phyloP scores from a whole-genome alignment of 2,113 vertebrate species.

The Chamaea fasciata region DNA sequence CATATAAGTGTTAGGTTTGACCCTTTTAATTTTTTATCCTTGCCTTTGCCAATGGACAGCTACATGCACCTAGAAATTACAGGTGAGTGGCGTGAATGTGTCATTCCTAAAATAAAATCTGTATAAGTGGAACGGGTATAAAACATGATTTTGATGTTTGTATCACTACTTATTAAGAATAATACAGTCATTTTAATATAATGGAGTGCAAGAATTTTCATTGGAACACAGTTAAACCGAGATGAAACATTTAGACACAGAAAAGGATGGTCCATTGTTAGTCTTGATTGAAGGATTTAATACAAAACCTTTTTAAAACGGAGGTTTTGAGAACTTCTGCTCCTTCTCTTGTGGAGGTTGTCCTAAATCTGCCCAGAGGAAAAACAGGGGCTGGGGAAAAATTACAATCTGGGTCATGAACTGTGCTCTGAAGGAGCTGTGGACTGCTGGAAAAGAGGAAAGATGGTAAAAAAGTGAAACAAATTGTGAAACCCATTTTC shows the following conservation, averaged over 20 bases:
- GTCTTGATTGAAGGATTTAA: neutral
- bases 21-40: constrained; percentile 97
- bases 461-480: neutral
- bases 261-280: neutral
- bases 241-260: neutral
- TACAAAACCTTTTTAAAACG: neutral
- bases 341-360: neutral
- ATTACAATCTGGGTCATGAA: neutral
- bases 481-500: neutral
- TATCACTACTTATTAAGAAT: neutral
- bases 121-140: accelerated
- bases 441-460: neutral
- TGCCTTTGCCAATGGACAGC: constrained; percentile 98
- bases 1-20: constrained; percentile 98
- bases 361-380: neutral
- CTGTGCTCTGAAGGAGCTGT: neutral
- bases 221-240: neutral
- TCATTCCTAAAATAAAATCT: neutral
- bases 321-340: neutral
- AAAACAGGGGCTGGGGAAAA: neutral
- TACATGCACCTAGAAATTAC: constrained; percentile 99
- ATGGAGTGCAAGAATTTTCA: neutral
- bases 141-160: neutral
- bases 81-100: constrained; percentile 69
- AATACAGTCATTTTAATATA: neutral